phyloP scores from a whole-genome alignment of 2,113 vertebrate species.

The Gracilinanus agilis region DNA sequence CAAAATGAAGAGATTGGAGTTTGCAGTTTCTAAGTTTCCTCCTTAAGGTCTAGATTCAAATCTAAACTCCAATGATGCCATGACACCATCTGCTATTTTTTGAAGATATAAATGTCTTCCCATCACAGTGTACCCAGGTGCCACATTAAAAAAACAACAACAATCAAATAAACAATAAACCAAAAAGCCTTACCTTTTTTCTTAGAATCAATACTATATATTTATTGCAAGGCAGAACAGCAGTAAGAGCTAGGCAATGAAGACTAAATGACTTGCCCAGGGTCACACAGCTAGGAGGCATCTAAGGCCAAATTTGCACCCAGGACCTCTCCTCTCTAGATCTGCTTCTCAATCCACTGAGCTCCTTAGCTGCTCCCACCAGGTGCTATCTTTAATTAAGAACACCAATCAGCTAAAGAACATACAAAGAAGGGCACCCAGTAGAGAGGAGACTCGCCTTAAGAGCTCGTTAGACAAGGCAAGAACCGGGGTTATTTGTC shows the following conservation, averaged over 20 bases:
- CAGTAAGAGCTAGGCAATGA: not conserved
- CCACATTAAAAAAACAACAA: too few species aligned
- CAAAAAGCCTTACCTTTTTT: too few species aligned
- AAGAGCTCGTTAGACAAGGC: not conserved
- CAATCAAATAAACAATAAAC: too few species aligned
- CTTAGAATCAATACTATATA: too few species aligned
- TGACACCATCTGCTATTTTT: not conserved
- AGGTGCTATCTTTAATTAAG: too few species aligned
- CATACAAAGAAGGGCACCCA: not conserved
- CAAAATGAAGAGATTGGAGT: not conserved
- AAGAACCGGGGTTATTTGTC: not conserved
- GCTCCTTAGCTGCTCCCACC: not conserved
- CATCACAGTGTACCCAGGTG: not conserved
- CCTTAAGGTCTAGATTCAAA: not conserved
- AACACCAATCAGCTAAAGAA: not conserved
- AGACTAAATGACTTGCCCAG: not conserved
- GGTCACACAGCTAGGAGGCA: not conserved
- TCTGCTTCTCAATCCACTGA: not conserved
- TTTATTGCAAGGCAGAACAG: too few species aligned
- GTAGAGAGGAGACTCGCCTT: not conserved
- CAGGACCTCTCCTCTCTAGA: not conserved
- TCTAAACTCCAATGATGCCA: not conserved
- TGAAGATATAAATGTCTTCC: not conserved
- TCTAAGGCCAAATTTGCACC: not conserved
- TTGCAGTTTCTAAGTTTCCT: not conserved